phyloP scores from a whole-genome alignment of 2,888 invertebrate species.

The Heliconius aoede region DNA sequence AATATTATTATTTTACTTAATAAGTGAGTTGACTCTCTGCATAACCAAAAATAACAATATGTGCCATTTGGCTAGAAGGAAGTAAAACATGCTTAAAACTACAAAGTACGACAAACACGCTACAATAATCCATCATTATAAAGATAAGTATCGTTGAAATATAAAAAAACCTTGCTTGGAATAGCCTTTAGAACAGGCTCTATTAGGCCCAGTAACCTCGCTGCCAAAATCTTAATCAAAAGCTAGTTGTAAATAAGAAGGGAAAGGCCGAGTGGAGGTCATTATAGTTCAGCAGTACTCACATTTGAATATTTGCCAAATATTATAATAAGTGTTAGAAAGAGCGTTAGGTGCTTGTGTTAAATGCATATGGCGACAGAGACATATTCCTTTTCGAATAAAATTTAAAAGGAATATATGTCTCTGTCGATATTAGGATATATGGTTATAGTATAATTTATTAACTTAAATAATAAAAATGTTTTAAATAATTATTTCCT shows the following conservation, averaged over 20 bases:
- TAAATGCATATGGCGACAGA: background rate
- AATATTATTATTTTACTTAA: background rate
- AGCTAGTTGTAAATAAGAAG: slow-evolving; percentile 40
- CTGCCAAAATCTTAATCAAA: slow-evolving; percentile 39
- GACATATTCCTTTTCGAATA: background rate
- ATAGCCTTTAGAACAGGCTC: slow-evolving; percentile 32
- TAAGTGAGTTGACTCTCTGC: background rate
- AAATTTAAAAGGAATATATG: too few relatives aligned
- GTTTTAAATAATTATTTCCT: too few relatives aligned
- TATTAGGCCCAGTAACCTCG: slow-evolving; percentile 40
- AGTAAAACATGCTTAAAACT: background rate
- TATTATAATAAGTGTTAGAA: slow-evolving; percentile 12
- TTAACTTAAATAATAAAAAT: too few relatives aligned
- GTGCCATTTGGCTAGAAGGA: background rate
- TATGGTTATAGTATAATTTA: too few relatives aligned
- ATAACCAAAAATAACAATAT: background rate
- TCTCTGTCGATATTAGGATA: too few relatives aligned
- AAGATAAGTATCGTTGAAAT: slow-evolving; percentile 21
- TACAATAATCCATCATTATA: slow-evolving; percentile 13
- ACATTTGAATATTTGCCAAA: slow-evolving; percentile 42
- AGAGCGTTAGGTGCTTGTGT: background rate
- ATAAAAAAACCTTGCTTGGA: slow-evolving; percentile 31
- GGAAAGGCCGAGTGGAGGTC: slow-evolving; percentile 32
- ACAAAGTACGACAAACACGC: slow-evolving; percentile 7
- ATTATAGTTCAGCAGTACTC: slow-evolving; percentile 39